phyloP scores from a whole-genome alignment of 2,888 invertebrate species.

The Nemoura dubitans region DNA sequence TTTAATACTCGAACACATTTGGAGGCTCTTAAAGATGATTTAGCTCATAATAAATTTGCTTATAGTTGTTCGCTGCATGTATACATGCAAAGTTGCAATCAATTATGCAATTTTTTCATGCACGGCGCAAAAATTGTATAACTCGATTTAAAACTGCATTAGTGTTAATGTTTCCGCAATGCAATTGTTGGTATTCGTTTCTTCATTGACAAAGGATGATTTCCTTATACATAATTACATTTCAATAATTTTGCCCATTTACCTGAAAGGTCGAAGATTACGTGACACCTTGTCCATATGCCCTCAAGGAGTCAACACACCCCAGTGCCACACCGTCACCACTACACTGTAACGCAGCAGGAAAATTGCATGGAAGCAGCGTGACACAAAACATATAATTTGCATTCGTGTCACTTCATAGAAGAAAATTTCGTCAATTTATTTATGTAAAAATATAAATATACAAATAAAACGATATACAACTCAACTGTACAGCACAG shows the following conservation, averaged over 20 bases:
- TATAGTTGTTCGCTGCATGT: background rate
- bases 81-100: background rate
- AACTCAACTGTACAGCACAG: background rate
- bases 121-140: background rate
- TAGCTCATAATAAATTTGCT: background rate
- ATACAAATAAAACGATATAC: background rate
- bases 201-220: background rate
- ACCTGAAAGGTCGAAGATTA: background rate
- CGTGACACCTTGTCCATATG: background rate
- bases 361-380: background rate
- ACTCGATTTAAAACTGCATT: background rate
- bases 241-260: background rate
- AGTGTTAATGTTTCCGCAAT: background rate
- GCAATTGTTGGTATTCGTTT: background rate
- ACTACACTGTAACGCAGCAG: background rate
- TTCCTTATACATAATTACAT: background rate
- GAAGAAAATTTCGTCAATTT: constrained; percentile 4
- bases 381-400: background rate
- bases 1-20: background rate
- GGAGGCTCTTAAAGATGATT: background rate
- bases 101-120: background rate
- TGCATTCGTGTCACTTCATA: constrained; percentile 1
- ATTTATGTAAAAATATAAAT: background rate
- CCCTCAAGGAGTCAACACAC: background rate
- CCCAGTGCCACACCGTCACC: background rate